Base-by-base conservation (phyloP, 2,113 vertebrate species). In the Albula goreensis region DNA sequence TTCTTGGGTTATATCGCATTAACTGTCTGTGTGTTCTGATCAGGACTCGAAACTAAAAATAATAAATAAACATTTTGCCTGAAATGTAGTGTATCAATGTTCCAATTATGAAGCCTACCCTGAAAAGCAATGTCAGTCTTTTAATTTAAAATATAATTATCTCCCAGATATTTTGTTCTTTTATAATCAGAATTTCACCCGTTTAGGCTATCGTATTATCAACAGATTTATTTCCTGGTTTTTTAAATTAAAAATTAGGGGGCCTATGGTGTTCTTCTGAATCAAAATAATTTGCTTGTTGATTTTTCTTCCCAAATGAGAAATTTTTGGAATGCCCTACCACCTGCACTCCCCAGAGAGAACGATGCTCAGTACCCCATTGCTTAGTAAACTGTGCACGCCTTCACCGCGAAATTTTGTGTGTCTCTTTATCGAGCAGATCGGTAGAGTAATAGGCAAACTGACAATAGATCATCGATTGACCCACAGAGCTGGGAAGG, bases 401-500 rank as follows among this genome's bases (percentile, higher is more conserved):
- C 25, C 8, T 31, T 9, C n/a, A 17, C 19, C 5, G n/a, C 22
- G 8, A 74, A 74, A 74, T 6, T 2, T 66, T 74, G n/a, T 19
- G 5, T n/a, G 7, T 74, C n/a, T 22, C 70, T 22, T 31, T 31
- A 10, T 74, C 10, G 70, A 79, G 84, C 31, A 22, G 84, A 79
- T 53, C 31, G 19, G 84, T 51, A n/a, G 56, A 80, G 56, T 80
- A 60, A 78, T n/a, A 8, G 41, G 8, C n/a, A 74, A 41, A 80
- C 56, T 41, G 84, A 60, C 84, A 48, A 78, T 50, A 49, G 77
- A 11, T 25, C 6, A 85, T 85, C 53, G 52, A 85, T 85, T 19
- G 52, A 13, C 31, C 51, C n/a, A 78, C 25, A 41, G 52, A 80
- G 84, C 84, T 0, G 9, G 70, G 25, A 77, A 85, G 84, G 83